Evolutionary conservation across 2,797 vertebrate species (phyloP).

Genomic region (Chiloscyllium punctatum): DNA sequence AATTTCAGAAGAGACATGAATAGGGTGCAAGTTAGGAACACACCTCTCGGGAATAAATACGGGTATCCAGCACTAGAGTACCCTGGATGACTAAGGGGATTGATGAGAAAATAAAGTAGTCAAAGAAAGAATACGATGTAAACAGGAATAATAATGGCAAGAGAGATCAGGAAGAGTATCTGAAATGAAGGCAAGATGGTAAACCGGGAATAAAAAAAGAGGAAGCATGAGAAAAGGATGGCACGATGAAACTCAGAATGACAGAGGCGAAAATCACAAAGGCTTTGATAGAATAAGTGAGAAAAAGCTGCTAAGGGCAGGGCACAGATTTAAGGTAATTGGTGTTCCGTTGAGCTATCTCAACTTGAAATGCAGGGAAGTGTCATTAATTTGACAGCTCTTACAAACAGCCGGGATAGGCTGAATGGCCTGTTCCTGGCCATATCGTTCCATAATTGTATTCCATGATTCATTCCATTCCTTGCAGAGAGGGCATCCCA

Average conservation of each 20-base stretch:
- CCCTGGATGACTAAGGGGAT: no score
- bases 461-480: not conserved
- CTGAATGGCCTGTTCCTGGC: not conserved
- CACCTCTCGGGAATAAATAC: no score
- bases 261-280: not conserved
- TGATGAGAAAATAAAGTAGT: no score
- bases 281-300: not conserved
- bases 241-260: not conserved
- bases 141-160: no score
- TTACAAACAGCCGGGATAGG: not conserved
- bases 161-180: no score
- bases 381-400: not conserved
- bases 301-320: not conserved
- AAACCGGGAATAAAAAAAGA: no score
- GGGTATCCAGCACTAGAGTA: no score
- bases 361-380: slow-evolving; percentile 4
- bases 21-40: no score
- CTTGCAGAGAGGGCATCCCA: not conserved
- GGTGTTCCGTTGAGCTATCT: slow-evolving; percentile 23
- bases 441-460: not conserved
- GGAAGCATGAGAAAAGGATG: no score
- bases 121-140: no score
- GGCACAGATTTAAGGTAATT: not conserved
- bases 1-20: no score
- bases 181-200: no score